Evolutionary conservation across 2,797 vertebrate genomes (phyloP).

Genomic region (Myripristis jacobus): DNA sequence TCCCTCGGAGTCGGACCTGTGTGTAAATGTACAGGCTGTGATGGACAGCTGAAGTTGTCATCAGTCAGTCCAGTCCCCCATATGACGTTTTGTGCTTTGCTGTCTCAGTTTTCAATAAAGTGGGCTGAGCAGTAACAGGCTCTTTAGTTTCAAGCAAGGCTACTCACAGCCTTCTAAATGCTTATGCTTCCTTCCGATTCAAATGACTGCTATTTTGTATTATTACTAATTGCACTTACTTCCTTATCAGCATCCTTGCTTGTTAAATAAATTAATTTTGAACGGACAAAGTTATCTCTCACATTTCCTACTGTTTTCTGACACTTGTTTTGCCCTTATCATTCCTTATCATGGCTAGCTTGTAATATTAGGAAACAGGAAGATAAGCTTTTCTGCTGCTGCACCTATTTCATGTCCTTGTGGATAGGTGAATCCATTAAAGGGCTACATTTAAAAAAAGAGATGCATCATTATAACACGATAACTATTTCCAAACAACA

Average conservation of each 20-base stretch:
- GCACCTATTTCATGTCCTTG: background rate
- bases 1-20: background rate
- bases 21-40: conserved; percentile 9
- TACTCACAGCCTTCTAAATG: too few species aligned
- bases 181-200: background rate
- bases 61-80: background rate
- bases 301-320: background rate
- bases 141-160: background rate
- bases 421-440: too few species aligned
- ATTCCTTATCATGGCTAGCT: background rate
- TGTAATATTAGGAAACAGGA: background rate
- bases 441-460: too few species aligned
- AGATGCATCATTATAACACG: too few species aligned
- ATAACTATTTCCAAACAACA: too few species aligned
- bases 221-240: background rate
- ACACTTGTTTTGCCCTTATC: conserved; percentile 1
- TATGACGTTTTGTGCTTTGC: background rate
- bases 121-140: too few species aligned
- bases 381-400: background rate
- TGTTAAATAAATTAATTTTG: background rate
- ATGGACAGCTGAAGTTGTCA: background rate
- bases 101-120: background rate
- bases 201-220: background rate
- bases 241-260: too few species aligned
- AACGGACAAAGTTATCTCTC: background rate